These are phyloP conservation scores for Drosophila takahashii DNA, from an alignment of 1,140 invertebrate genomes.

Conservation along the genomic window DNA sequence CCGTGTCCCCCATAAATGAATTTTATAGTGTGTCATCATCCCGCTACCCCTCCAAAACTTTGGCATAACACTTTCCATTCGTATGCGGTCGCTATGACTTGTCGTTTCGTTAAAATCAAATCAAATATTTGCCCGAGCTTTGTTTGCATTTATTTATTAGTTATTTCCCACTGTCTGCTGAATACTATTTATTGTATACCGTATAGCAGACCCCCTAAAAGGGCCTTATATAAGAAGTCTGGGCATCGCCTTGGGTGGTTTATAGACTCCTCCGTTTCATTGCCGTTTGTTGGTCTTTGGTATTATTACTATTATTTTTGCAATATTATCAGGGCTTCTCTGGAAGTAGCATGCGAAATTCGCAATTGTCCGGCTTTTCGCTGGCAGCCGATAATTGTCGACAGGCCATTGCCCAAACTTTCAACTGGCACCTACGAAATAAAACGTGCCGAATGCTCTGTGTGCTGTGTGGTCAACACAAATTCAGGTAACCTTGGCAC, in stretches of 20 bases:
- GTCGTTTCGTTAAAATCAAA: conserved; percentile 76
- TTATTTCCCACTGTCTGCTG: conserved; percentile 28
- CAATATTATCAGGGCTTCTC: conserved; percentile 24
- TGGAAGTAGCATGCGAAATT: conserved; percentile 42
- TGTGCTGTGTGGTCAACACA: conserved; percentile 46
- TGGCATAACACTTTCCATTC: conserved; percentile 78
- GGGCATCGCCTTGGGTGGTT: conserved; percentile 70
- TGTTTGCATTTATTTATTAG: conserved; percentile 49
- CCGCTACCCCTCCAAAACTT: conserved; percentile 4
- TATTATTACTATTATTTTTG: conserved; percentile 16
- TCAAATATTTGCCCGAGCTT: conserved; percentile 69
- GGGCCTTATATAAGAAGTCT: conserved; percentile 66
- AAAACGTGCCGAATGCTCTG: conserved; percentile 59
- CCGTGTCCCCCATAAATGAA: conserved; percentile 2
- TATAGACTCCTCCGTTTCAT: conserved; percentile 36
- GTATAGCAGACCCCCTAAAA: conserved; percentile 4
- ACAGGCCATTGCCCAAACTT: conserved; percentile 38
- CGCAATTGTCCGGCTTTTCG: conserved; percentile 60
- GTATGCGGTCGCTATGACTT: conserved; percentile 64
- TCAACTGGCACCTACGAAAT: conserved; percentile 69
- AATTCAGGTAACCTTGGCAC: conserved; percentile 68
- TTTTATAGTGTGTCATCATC: conserved; percentile 46
- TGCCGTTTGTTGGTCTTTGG: conserved; percentile 1
- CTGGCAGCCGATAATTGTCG: conserved; percentile 54
- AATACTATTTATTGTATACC: too few relatives aligned